Percentiles rank a stretch among this genome's conserved stretches.
Conservation (phyloP, 2,888 invertebrate species). For the Meandrusa payeni region DNA sequence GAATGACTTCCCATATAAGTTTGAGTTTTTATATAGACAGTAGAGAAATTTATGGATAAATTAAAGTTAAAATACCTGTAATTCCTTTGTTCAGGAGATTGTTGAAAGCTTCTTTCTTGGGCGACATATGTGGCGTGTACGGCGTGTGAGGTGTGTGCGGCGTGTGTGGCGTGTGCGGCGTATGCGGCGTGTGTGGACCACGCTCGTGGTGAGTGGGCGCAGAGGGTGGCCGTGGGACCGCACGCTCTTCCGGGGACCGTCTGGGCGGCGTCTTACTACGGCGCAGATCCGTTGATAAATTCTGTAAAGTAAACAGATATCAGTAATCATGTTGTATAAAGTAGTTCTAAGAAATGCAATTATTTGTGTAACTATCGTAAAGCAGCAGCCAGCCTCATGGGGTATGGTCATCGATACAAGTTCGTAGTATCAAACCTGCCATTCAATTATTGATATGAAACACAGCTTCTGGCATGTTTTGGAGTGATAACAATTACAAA, state of each 20-base stretch:
- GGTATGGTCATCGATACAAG: no score
- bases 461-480: no score
- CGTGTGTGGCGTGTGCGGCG: constrained; percentile 66
- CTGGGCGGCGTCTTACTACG: constrained; percentile 70
- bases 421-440: no score
- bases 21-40: no score
- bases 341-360: no score
- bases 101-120: constrained; percentile 84
- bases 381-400: no score
- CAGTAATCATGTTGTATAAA: constrained; percentile 13
- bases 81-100: constrained; percentile 80
- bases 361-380: no score
- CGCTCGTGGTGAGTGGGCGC: constrained; percentile 75
- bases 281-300: constrained; percentile 56
- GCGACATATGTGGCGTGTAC: constrained; percentile 77
- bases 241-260: constrained; percentile 65
- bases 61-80: constrained; percentile 79
- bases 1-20: no score
- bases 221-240: constrained; percentile 67
- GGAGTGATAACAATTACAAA: no score
- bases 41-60: constrained; percentile 30
- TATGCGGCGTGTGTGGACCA: constrained; percentile 42
- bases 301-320: constrained; percentile 41
- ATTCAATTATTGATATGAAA: no score
- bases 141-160: constrained; percentile 60